Evolutionary conservation across 1,140 invertebrate species (phyloP).

Genomic region (Heliconius hewitsoni): DNA sequence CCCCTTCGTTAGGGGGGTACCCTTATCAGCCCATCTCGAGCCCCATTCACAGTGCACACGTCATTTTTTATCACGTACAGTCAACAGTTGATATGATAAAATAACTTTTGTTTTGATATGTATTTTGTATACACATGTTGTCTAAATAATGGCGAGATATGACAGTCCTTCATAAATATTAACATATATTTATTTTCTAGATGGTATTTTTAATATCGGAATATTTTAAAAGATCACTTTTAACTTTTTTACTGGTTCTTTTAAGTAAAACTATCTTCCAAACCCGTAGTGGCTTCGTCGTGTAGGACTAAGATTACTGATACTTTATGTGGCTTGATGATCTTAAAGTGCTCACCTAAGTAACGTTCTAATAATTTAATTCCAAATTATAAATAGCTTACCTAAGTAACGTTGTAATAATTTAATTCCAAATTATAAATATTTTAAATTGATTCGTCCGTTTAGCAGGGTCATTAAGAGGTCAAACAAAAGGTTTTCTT

Average conservation of each 20-base stretch:
- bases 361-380: too few relatives aligned
- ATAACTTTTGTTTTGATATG: conserved; percentile 28
- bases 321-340: too few relatives aligned
- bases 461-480: too few relatives aligned
- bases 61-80: conserved; percentile 54
- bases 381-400: too few relatives aligned
- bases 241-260: too few relatives aligned
- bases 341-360: too few relatives aligned
- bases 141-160: conserved; percentile 5
- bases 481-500: too few relatives aligned
- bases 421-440: too few relatives aligned
- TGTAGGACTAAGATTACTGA: too few relatives aligned
- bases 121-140: neutral
- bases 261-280: neutral
- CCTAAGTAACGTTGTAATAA: too few relatives aligned
- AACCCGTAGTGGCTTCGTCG: neutral
- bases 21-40: conserved; percentile 57
- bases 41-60: conserved; percentile 45
- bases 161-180: neutral
- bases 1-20: conserved; percentile 18
- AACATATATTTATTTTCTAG: neutral
- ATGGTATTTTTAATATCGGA: neutral
- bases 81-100: conserved; percentile 29
- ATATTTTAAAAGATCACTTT: too few relatives aligned
- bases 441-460: too few relatives aligned